These are phyloP conservation scores for Limnephilus marmoratus DNA, from an alignment of 2,888 invertebrate species.

Conservation along the genomic window DNA sequence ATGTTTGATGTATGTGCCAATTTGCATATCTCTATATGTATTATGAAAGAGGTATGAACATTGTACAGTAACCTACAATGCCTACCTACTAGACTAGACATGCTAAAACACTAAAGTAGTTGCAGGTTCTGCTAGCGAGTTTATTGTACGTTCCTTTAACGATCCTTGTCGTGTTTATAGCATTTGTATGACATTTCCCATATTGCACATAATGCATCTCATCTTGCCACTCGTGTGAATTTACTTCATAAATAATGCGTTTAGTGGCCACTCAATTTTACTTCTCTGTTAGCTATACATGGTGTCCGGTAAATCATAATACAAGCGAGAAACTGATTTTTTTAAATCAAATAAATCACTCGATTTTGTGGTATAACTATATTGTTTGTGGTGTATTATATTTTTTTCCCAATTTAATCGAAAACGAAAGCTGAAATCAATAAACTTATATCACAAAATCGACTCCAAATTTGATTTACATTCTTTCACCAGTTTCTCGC, in stretches of 20 bases:
- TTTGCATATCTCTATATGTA: background rate
- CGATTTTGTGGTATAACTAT: too few species aligned
- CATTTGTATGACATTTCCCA: background rate
- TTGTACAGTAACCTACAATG: background rate
- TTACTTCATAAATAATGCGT: background rate
- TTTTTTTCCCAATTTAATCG: too few species aligned
- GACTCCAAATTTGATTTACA: too few species aligned
- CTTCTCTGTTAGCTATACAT: background rate
- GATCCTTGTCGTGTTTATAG: background rate
- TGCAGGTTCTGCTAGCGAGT: background rate
- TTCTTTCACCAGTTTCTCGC: too few species aligned
- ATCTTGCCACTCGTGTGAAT: background rate
- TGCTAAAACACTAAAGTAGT: background rate
- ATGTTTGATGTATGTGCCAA: background rate
- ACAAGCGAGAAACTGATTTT: too few species aligned
- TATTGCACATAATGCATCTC: conserved; percentile 2
- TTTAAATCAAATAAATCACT: too few species aligned
- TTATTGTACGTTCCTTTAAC: conserved; percentile 4
- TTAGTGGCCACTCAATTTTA: background rate
- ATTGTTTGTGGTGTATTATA: too few species aligned
- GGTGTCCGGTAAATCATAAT: too few species aligned
- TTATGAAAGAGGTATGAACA: background rate
- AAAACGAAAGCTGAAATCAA: too few species aligned
- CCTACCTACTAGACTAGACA: background rate
- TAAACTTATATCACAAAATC: too few species aligned